A percentile compares a stretch with the other conserved stretches of the same genome.
phyloP scores from a whole-genome alignment of 37 sponge, comb jelly and placozoan species.

The Hexactinellida sp. region DNA sequence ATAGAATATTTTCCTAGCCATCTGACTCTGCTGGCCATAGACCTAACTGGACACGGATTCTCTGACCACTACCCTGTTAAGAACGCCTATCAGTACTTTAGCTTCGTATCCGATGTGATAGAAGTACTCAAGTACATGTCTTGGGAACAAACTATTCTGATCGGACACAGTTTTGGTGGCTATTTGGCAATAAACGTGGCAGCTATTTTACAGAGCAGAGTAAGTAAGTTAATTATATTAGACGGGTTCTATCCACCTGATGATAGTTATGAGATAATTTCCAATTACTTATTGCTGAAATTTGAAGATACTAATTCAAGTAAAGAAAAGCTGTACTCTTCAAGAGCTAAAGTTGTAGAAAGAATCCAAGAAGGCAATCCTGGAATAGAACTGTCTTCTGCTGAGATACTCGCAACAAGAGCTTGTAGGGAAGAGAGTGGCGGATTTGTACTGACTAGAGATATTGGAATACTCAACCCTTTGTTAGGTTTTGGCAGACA shows the following conservation, averaged over 20 bases:
- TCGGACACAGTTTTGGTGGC: not conserved
- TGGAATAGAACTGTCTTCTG: not conserved
- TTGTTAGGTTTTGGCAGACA: not conserved
- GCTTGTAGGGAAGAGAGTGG: not conserved
- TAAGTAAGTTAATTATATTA: not conserved
- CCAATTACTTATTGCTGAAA: not conserved
- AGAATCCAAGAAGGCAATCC: not conserved
- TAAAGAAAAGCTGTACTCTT: not conserved
- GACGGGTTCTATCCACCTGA: not conserved
- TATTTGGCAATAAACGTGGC: not conserved
- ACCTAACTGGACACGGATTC: slow-evolving; percentile 7
- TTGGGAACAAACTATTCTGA: not conserved
- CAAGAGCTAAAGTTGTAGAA: not conserved
- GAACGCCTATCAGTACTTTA: not conserved
- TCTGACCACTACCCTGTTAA: not conserved
- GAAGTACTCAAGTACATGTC: not conserved
- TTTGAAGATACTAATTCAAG: not conserved
- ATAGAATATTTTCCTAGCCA: not conserved
- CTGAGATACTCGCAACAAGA: not conserved
- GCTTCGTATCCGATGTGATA: not conserved
- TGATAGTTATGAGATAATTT: not conserved
- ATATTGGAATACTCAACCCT: not conserved
- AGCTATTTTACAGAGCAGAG: not conserved
- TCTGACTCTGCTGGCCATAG: not conserved
- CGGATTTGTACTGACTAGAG: not conserved